A percentile compares a stretch with the other conserved stretches of the same genome.
Evolutionary conservation across 92 coral and sea anemone genomes (phyloP).

Genomic region (Epizoanthus scotinus): DNA sequence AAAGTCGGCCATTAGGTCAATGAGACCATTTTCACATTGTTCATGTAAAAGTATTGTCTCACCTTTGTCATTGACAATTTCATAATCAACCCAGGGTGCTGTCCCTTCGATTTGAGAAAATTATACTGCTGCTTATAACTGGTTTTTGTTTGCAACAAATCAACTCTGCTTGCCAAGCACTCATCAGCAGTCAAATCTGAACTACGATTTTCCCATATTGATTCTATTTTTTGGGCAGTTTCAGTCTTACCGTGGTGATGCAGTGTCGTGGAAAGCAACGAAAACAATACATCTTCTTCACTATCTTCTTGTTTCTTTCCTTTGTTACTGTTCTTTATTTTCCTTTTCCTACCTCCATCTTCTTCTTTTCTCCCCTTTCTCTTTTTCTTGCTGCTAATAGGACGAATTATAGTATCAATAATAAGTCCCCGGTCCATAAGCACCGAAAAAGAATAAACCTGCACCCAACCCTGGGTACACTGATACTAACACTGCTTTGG

Average conservation of each 20-base stretch:
- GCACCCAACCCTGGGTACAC: neutral
- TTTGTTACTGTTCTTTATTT: no score
- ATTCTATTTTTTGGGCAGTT: constrained; percentile 18
- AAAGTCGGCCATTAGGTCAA: no score
- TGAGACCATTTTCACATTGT: no score
- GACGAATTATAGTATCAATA: no score
- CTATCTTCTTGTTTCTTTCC: no score
- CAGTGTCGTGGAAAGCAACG: constrained; percentile 33
- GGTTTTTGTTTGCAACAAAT: constrained; percentile 45
- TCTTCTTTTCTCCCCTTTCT: no score
- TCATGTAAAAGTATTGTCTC: no score
- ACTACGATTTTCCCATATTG: constrained; percentile 32
- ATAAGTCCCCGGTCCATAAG: no score
- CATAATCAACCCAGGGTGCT: constrained; percentile 22
- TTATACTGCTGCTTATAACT: constrained; percentile 35
- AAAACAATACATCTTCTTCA: constrained; percentile 43
- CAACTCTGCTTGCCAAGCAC: constrained; percentile 42
- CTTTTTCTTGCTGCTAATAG: no score
- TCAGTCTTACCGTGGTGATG: constrained; percentile 28
- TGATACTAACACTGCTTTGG: neutral
- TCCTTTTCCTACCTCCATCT: no score
- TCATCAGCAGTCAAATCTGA: constrained; percentile 33
- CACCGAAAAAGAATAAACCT: no score
- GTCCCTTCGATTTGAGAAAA: constrained; percentile 5
- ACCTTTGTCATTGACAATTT: neutral